Base-by-base conservation (phyloP, 2,888 invertebrate species). In the Pammene aurita region DNA sequence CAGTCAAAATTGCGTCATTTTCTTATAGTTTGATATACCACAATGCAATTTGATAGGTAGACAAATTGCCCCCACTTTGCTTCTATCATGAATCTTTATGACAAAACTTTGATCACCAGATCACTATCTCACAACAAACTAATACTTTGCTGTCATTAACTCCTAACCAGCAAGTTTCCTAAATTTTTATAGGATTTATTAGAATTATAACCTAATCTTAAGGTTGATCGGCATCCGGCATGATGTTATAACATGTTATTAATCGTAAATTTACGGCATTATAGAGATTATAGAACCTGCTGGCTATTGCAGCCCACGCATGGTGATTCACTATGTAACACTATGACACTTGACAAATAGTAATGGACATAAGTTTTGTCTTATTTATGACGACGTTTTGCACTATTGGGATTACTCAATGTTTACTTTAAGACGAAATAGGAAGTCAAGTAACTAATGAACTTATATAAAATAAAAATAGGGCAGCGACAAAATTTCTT, bases 281-380 rank as follows among this genome's bases (percentile, higher is more conserved):
- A 63, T 58, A 18, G 34, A 44, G 18, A 61, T 67, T 63, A 68
- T 68, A 68, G 50, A 63, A 57, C 16, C 16, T 41, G 46, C 14
- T 48, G 16, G 46, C 34, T 52, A 67, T 63, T 54, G 14, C 50
- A 48, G 44, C 71, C 71, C 70, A 71, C 71, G 63, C 60, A 2
- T 7, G 44, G 44, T 73, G 73, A 73, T 52, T 73, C 71, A 72
- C 46, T n/a, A 42, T 54, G 65, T 66, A 66, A 71, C 63, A 71
- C 14, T 52, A 66, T 52, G 73, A 73, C 74, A 74, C 69, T 70
- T 72, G 64, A 71, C 71, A 73, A 74, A 74, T 73, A 68, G 72
- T 69, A 46, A 68, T 68, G 41, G 63, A 52, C 58, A 57, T 57
- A 63, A 58, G 52, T 58, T 52, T 46, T 68, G 58, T 14, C 56